phyloP scores from a whole-genome alignment of 1,140 invertebrate species.

The Portunus trituberculatus region DNA sequence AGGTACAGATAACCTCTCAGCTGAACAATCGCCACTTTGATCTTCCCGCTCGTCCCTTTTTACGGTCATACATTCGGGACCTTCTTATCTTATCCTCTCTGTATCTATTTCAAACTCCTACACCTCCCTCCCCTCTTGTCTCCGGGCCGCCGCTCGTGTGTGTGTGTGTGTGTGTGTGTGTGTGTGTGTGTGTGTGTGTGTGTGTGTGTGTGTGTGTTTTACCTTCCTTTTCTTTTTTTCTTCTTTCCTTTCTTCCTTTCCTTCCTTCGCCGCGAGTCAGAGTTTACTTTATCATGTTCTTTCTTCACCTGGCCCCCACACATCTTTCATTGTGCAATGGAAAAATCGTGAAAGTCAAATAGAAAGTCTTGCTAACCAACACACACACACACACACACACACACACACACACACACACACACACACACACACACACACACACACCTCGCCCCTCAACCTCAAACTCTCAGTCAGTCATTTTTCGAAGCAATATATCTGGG shows the following conservation, averaged over 20 bases:
- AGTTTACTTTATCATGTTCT: no score
- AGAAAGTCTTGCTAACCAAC: constrained; percentile 5
- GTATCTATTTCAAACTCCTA: not conserved
- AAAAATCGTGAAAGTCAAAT: not conserved
- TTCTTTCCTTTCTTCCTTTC: not conserved
- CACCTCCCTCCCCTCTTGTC: not conserved
- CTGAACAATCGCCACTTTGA: not conserved
- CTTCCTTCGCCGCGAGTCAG: not conserved
- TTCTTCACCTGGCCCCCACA: not conserved
- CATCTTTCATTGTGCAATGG: not conserved
- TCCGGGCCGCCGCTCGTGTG: no score
- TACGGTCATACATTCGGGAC: not conserved
- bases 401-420: not conserved
- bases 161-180: no score
- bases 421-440: not conserved
- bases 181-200: no score
- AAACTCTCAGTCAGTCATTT: not conserved
- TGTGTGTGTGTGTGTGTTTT: no score
- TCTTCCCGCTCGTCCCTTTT: not conserved
- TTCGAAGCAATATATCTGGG: not conserved
- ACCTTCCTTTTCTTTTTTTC: not conserved
- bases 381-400: not conserved
- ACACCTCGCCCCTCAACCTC: not conserved
- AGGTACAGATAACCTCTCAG: no score
- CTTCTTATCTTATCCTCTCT: not conserved